Evolutionary conservation across 1,140 invertebrate species (phyloP), one percentile per base, ranked within the genome.

Genomic region (Drosophila bocki): DNA sequence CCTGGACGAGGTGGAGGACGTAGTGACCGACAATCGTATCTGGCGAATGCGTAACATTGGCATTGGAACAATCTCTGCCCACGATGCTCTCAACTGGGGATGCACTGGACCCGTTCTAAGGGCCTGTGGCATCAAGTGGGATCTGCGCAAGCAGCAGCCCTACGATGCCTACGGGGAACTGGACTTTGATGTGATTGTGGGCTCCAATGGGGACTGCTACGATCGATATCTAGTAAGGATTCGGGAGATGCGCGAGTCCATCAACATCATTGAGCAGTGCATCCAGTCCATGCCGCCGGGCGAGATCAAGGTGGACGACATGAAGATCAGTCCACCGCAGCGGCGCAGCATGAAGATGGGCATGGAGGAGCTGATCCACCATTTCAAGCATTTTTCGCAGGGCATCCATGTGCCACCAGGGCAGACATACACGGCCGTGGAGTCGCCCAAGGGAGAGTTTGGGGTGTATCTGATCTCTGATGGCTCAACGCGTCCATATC

Each of bases 291-390:
- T 98, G 96, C 98, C 97, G 2, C 78, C 92, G 48, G 97, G 98
- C 2, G 96, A 97, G 90, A 94, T 98, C 26, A 96, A 95, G 93
- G 94, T 95, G 1, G 97, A 98, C 91, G 97, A 98, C 93, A 94
- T 95, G 39, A 98, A 98, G 94, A 93, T 98, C 41, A 93, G 94
- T 11, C 95, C 97, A 3, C 97, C 98, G 9, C 95, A 93, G 41
- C 93, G 97, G 72, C 93, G 93, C 8, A 96, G 97, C 93, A 98
- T 98, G 97, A 98, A 98, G 94, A 94, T 94, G 22, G 97, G 96
- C 9, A 98, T 98, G 97, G 97, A 98, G 93, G 95, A 96, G 15
- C 91, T 98, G 15, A 98, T 98, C 82, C 97, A 98, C 93, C 97
- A 98, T 84, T 98, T 98, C 86, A 98, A 98, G 93, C 93, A 97